Evolutionary conservation across 2,888 invertebrate species (phyloP).

Genomic region (Cantharis lateralis): DNA sequence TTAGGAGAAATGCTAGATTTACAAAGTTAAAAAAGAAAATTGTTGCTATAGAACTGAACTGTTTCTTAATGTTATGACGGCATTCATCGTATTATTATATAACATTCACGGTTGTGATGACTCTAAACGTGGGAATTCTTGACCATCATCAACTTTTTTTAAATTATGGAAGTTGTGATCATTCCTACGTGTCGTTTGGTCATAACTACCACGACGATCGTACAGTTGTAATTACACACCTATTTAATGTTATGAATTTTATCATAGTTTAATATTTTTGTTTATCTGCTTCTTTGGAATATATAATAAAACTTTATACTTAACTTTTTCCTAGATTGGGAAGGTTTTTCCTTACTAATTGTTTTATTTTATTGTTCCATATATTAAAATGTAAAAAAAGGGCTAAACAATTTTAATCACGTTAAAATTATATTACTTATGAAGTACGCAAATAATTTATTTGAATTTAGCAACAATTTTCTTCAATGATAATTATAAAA

Average conservation of each 20-base stretch:
- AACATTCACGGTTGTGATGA: not conserved
- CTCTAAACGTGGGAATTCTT: not conserved
- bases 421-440: too few relatives aligned
- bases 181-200: not conserved
- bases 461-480: too few relatives aligned
- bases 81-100: not conserved
- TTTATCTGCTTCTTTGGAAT: not conserved
- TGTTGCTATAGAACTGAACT: too few relatives aligned
- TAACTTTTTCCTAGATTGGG: too few relatives aligned
- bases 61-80: not conserved
- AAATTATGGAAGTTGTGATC: not conserved
- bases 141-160: not conserved
- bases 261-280: not conserved
- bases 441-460: too few relatives aligned
- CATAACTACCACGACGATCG: not conserved
- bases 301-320: too few relatives aligned
- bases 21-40: not conserved
- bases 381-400: too few relatives aligned
- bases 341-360: too few relatives aligned
- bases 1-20: not conserved
- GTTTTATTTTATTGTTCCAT: too few relatives aligned
- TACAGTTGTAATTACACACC: not conserved
- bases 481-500: too few relatives aligned
- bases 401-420: too few relatives aligned
- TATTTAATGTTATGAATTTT: not conserved